Conservation (phyloP, 2,888 invertebrate genomes). For the Geophilus truncorum region DNA sequence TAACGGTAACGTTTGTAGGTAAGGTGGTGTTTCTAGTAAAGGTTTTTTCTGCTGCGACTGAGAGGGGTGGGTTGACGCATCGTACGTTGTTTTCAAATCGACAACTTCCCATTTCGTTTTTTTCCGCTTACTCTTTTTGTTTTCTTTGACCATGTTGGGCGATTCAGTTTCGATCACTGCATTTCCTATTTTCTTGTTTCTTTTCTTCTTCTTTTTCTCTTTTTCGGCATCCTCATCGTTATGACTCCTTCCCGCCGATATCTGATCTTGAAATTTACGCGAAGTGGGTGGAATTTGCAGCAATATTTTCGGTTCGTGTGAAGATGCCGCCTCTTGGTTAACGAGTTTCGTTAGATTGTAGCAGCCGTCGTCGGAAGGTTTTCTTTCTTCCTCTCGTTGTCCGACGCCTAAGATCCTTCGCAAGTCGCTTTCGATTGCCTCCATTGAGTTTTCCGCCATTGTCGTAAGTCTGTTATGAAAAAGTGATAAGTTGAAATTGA, state of each 20-base stretch:
- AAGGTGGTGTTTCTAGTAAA: background rate
- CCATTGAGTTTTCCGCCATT: background rate
- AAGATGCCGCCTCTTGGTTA: background rate
- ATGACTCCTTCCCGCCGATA: background rate
- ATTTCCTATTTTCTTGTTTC: background rate
- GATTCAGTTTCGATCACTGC: background rate
- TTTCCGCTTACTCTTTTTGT: slow-evolving; percentile 4
- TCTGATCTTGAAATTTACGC: background rate
- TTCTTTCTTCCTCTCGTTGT: background rate
- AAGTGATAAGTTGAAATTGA: background rate
- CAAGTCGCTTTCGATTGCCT: background rate
- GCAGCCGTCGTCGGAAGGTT: background rate
- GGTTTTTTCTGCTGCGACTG: background rate
- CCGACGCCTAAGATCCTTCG: background rate
- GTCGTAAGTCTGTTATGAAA: background rate
- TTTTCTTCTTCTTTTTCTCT: background rate
- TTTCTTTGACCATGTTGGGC: background rate
- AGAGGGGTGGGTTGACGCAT: background rate
- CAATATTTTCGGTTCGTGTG: background rate
- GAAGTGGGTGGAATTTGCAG: background rate
- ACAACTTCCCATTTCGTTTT: slow-evolving; percentile 7
- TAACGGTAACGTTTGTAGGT: background rate
- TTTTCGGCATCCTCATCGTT: background rate
- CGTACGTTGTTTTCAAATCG: background rate
- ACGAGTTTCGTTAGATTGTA: background rate